Percentiles rank a stretch among this genome's conserved stretches.
phyloP scores from a whole-genome alignment of 2,888 invertebrate species.

The Iselma pallidipennis region DNA sequence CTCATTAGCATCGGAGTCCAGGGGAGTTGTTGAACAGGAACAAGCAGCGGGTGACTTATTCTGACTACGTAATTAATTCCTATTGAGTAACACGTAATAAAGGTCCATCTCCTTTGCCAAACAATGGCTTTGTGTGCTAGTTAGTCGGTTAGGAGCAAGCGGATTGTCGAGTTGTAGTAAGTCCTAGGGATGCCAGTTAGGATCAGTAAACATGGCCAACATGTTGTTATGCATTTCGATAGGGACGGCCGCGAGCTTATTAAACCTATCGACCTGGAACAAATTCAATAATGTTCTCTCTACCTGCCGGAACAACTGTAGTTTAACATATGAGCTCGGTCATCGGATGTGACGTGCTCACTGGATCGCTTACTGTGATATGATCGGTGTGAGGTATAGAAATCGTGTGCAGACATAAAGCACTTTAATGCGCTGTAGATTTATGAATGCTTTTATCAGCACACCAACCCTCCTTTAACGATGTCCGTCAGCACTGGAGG shows the following conservation, averaged over 20 bases:
- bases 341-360: conserved; percentile 46
- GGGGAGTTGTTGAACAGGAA: conserved; percentile 23
- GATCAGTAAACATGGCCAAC: conserved; percentile 29
- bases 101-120: conserved; percentile 26
- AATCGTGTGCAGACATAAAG: conserved; percentile 50
- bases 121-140: conserved; percentile 23
- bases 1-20: conserved; percentile 29
- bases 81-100: conserved; percentile 22
- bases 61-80: conserved; percentile 30
- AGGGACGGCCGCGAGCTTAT: conserved; percentile 37
- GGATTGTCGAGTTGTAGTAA: conserved; percentile 3
- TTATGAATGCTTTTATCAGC: conserved; percentile 53
- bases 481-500: conserved; percentile 47
- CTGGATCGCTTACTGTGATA: conserved; percentile 43
- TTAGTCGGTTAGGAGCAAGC: neutral
- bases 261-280: conserved; percentile 37
- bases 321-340: conserved; percentile 37
- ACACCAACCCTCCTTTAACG: conserved; percentile 50
- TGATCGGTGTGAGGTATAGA: conserved; percentile 46
- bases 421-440: conserved; percentile 49
- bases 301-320: conserved; percentile 34
- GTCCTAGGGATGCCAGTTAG: conserved; percentile 4
- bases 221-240: conserved; percentile 37
- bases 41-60: conserved; percentile 29
- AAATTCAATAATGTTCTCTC: conserved; percentile 32